phyloP scores from a whole-genome alignment of 2,888 invertebrate species.

The Philonicus albiceps region DNA sequence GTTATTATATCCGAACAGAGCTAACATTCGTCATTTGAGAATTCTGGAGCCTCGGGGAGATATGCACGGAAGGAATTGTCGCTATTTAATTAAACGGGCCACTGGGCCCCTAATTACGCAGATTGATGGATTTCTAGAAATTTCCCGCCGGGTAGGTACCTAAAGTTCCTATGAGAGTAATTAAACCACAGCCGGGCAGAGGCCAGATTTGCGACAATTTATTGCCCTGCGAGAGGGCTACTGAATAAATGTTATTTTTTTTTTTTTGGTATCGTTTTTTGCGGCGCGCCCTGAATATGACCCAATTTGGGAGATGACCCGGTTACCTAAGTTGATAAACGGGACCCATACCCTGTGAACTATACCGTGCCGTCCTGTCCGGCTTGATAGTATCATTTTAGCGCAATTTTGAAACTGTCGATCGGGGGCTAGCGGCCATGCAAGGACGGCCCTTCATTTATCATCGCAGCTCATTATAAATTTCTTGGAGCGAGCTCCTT shows the following conservation, averaged over 20 bases:
- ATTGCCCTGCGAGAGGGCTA: neutral
- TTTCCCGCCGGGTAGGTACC: neutral
- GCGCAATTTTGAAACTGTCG: neutral
- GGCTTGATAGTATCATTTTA: neutral
- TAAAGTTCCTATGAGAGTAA: neutral
- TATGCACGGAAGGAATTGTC: neutral
- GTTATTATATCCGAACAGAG: neutral
- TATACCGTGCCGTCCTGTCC: neutral
- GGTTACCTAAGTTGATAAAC: neutral
- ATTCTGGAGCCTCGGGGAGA: neutral
- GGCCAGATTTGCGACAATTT: neutral
- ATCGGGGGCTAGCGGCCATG: neutral
- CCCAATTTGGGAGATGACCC: neutral
- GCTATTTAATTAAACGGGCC: neutral
- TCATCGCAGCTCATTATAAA: constrained; percentile 41
- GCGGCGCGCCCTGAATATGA: neutral
- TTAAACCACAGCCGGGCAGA: neutral
- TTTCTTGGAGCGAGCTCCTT: constrained; percentile 35
- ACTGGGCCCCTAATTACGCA: neutral
- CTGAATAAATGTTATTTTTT: neutral
- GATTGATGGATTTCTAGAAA: neutral
- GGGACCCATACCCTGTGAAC: neutral
- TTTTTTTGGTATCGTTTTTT: neutral
- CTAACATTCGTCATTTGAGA: neutral
- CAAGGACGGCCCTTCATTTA: neutral